A percentile compares a stretch with the other conserved stretches of the same genome.
Evolutionary conservation across 2,888 invertebrate species (phyloP).

Genomic region (Dicycla oo): DNA sequence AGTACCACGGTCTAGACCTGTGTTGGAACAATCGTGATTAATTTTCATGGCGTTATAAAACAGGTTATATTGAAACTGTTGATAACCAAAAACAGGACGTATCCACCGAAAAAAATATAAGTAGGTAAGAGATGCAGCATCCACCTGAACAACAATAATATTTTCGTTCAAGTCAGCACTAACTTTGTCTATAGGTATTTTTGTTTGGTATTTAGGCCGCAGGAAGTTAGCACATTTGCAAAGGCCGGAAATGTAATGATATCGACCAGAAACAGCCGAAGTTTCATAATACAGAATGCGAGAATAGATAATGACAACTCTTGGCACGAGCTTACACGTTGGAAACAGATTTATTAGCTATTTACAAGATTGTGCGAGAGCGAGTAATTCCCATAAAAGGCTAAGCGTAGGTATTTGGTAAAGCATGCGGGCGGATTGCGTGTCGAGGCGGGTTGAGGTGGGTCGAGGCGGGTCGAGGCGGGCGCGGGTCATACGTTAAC

Average conservation of each 20-base stretch:
- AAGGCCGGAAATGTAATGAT: constrained; percentile 24
- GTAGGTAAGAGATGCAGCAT: not conserved
- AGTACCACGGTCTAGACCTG: not conserved
- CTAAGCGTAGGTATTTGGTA: constrained; percentile 53
- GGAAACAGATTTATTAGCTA: constrained; percentile 16
- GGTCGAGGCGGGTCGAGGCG: constrained; percentile 24
- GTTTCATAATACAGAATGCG: constrained; percentile 9
- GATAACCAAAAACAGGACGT: no score
- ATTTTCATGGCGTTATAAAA: no score
- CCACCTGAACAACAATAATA: not conserved
- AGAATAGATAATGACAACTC: constrained; percentile 45
- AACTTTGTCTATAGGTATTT: not conserved
- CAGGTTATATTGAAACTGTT: no score
- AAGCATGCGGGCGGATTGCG: constrained; percentile 10
- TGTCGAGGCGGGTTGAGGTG: not conserved
- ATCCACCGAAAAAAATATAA: no score
- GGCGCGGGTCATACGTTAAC: constrained; percentile 66
- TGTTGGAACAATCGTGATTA: not conserved
- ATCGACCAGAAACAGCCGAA: constrained; percentile 25
- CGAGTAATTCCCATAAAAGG: constrained; percentile 74
- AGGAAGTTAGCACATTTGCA: constrained; percentile 16
- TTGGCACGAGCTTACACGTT: constrained; percentile 37
- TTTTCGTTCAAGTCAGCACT: not conserved
- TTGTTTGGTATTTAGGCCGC: constrained; percentile 26
- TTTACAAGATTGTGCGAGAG: constrained; percentile 19